A percentile compares a stretch with the other conserved stretches of the same genome.
Evolutionary conservation across 2,888 invertebrate genomes (phyloP).

Genomic region (Agonopterix arenella): DNA sequence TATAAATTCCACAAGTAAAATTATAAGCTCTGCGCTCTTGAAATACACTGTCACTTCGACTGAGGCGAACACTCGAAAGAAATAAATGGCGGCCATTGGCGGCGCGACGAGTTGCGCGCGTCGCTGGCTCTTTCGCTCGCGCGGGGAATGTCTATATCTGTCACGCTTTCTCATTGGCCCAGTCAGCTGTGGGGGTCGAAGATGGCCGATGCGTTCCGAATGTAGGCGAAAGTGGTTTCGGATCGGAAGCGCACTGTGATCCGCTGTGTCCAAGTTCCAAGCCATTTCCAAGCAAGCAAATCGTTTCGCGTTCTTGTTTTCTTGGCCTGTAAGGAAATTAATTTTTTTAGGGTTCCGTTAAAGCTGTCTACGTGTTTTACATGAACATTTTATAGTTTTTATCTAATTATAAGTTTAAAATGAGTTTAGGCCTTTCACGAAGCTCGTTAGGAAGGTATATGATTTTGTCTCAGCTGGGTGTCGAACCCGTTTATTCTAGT

Average conservation of each 20-base stretch:
- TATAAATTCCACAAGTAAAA: constrained; percentile 63
- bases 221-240: constrained; percentile 59
- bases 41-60: constrained; percentile 66
- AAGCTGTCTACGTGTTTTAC: too few species aligned
- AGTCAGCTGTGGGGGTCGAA: constrained; percentile 73
- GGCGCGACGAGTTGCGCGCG: constrained; percentile 47
- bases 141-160: constrained; percentile 18
- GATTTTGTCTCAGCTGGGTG: too few species aligned
- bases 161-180: constrained; percentile 47
- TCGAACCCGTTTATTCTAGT: too few species aligned
- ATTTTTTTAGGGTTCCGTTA: constrained; percentile 1
- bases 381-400: too few species aligned
- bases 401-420: too few species aligned
- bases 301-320: constrained; percentile 17
- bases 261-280: neutral
- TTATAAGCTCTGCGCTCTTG: constrained; percentile 50
- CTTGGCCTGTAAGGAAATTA: constrained; percentile 18
- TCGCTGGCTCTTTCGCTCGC: constrained; percentile 31
- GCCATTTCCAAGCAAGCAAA: neutral
- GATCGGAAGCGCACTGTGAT: constrained; percentile 46
- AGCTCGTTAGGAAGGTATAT: too few species aligned
- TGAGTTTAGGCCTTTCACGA: too few species aligned
- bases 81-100: constrained; percentile 59
- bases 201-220: constrained; percentile 53
- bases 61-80: constrained; percentile 64